Evolutionary conservation across 1,140 invertebrate genomes (phyloP), one percentile per base, ranked within the genome.

Genomic region (Medauroidea extradentata): DNA sequence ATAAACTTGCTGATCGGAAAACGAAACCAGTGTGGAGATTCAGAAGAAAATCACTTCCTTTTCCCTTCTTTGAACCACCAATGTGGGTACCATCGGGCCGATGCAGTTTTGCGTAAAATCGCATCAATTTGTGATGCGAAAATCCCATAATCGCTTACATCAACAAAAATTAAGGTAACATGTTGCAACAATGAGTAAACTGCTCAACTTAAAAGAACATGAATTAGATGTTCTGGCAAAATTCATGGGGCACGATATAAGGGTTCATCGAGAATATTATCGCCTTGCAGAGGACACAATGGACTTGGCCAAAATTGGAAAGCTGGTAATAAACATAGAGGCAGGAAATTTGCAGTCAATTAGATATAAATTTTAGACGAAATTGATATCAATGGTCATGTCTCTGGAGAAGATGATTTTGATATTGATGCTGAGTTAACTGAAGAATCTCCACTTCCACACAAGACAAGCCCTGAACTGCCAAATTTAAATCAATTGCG

Each of bases 201-300:
- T 39, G 2, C 46, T 63, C 11, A 57, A 63, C 42, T 9, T 63
- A 13, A 25, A 23, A 8, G 48, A 61, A 2, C 38, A 57, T 50
- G 21, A 65, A 50, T 21, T 54, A 0, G 16, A 11, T 14, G 48
- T 53, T 24, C 25, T 65, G 16, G 59, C 62, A 0, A 58, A 57
- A 16, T 65, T 58, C 25, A 61, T 65, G 61, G 64, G 59, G 11
- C 64, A 65, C n/a, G 54, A 55, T n/a, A 42, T 62, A n/a, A 39
- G 57, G 19, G 59, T 59, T 16, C 64, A 65, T 38, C 56, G 51
- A 49, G 14, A 62, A 24, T 43, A 41, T 34, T 64, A 65, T 24
- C 44, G 62, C 21, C 53, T 61, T 23, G 54, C 62, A 16, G 53
- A 56, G 24, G 41, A 49, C 21, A 56, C 53, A 11, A 7, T 56